A percentile compares a stretch with the other conserved stretches of the same genome.
Evolutionary conservation across 2,888 invertebrate genomes (phyloP).

Genomic region (Drosophila leonis): DNA sequence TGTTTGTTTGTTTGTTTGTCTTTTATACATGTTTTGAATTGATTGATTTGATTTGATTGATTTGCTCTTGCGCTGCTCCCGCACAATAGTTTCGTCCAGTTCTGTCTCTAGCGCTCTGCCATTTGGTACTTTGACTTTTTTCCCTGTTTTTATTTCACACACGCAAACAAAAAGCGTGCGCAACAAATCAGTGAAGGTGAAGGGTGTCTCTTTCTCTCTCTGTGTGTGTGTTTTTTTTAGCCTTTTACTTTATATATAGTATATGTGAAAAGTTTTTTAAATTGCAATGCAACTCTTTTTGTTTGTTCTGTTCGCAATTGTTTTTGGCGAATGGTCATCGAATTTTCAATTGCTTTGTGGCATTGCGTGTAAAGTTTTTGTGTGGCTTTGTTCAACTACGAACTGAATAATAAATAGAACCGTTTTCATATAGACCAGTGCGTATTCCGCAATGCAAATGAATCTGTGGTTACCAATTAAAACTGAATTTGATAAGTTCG

Average conservation of each 20-base stretch:
- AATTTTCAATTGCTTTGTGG: constrained; percentile 65
- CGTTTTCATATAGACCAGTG: constrained; percentile 21
- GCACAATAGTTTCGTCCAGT: not conserved
- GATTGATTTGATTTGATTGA: constrained; percentile 70
- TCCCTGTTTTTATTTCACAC: constrained; percentile 37
- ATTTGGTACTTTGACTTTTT: constrained; percentile 62
- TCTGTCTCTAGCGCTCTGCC: constrained; percentile 6
- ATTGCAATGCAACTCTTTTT: constrained; percentile 52
- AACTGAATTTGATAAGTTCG: constrained; percentile 17
- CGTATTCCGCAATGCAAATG: constrained; percentile 10
- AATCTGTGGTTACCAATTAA: constrained; percentile 32
- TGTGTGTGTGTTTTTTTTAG: constrained; percentile 23
- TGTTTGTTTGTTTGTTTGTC: constrained; percentile 41
- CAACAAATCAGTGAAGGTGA: constrained; percentile 47
- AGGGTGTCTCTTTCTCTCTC: constrained; percentile 11
- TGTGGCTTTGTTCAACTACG: constrained; percentile 24
- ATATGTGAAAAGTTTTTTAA: constrained; percentile 42
- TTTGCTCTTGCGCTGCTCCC: constrained; percentile 32
- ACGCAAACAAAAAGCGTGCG: constrained; percentile 33
- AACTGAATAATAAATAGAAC: constrained; percentile 50
- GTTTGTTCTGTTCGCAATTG: constrained; percentile 25
- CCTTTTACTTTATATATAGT: constrained; percentile 5
- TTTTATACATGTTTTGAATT: constrained; percentile 55
- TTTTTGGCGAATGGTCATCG: constrained; percentile 59
- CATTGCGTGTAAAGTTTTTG: constrained; percentile 54